Evolutionary conservation across 2,888 invertebrate species (phyloP).

Genomic region (Odontocolon sp.): DNA sequence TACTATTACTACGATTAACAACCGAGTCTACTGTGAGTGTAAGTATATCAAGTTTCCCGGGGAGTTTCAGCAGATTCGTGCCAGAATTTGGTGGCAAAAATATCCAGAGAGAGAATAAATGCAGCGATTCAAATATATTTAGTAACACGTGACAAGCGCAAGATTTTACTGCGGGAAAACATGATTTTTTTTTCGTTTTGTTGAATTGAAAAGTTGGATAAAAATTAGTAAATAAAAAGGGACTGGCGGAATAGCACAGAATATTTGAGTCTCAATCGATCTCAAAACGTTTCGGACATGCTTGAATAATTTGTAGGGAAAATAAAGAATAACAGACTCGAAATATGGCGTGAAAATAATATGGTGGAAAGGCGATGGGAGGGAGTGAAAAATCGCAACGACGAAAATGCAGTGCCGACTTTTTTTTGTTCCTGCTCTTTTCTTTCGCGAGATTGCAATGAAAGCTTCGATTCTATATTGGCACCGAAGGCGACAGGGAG

Average conservation of each 20-base stretch:
- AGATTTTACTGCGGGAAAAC: no score
- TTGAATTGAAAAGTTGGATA: no score
- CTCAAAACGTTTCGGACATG: neutral
- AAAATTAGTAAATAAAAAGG: no score
- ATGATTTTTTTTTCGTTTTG: no score
- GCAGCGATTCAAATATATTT: no score
- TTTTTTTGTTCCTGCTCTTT: constrained; percentile 8
- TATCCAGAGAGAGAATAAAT: no score
- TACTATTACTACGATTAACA: neutral
- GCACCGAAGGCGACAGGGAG: neutral
- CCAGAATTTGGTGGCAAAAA: no score
- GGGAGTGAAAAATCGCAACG: neutral
- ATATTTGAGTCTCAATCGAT: no score
- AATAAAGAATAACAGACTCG: neutral
- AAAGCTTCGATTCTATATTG: constrained; percentile 40
- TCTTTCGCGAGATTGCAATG: neutral
- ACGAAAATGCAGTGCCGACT: neutral
- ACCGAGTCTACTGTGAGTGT: neutral
- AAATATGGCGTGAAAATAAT: neutral
- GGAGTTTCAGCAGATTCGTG: neutral
- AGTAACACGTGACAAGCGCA: no score
- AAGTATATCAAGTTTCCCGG: neutral
- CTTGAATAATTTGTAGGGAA: neutral
- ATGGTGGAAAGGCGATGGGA: neutral
- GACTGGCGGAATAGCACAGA: no score